Conservation (phyloP, 1,140 invertebrate species). For the Oedothorax gibbosus region DNA sequence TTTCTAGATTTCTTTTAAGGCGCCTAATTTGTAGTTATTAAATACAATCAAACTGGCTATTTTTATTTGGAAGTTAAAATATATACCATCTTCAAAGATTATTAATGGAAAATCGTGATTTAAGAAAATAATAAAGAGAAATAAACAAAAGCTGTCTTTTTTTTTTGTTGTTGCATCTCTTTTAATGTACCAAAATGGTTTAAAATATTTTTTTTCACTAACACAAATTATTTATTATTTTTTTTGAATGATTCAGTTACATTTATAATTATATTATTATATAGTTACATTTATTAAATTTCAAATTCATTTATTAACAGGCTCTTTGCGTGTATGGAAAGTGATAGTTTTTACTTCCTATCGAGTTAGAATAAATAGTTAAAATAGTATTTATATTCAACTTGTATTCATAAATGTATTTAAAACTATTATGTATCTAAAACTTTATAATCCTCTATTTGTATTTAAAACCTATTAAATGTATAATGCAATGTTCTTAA, state of each 20-base stretch:
- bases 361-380: neutral
- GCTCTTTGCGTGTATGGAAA: neutral
- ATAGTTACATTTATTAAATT: neutral
- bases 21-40: too few relatives aligned
- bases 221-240: neutral
- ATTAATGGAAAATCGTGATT: too few relatives aligned
- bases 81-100: too few relatives aligned
- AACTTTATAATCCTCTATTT: neutral
- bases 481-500: neutral
- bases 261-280: neutral
- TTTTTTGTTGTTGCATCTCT: neutral
- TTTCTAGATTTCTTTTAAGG: neutral
- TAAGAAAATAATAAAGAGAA: too few relatives aligned
- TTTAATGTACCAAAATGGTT: neutral
- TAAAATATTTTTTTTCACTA: neutral
- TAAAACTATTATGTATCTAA: neutral
- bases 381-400: neutral
- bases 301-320: too few relatives aligned
- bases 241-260: neutral
- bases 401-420: neutral
- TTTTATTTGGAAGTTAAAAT: too few relatives aligned
- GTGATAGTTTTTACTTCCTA: neutral
- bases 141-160: too few relatives aligned
- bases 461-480: neutral
- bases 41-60: too few relatives aligned